phyloP scores from a whole-genome alignment of 1,140 invertebrate species.

The Cylas formicarius region DNA sequence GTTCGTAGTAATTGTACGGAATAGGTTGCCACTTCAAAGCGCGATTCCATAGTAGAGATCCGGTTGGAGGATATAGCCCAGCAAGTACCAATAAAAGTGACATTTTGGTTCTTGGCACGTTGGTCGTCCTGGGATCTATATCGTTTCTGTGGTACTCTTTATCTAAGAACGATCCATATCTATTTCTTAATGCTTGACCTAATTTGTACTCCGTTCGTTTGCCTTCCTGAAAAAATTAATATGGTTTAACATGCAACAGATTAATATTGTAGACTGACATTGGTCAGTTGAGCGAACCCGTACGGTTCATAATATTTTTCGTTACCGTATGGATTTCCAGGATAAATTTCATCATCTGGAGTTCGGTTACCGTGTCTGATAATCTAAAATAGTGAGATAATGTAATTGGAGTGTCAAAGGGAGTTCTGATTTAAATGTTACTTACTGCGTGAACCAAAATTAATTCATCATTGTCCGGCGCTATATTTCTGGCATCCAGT shows the following conservation, averaged over 20 bases:
- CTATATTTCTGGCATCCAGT: too few relatives aligned
- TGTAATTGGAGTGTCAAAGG: too few relatives aligned
- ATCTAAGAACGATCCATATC: slow-evolving; percentile 55
- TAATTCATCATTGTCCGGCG: too few relatives aligned
- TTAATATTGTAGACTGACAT: slow-evolving; percentile 45
- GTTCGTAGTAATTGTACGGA: slow-evolving; percentile 38
- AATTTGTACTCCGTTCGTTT: slow-evolving; percentile 49
- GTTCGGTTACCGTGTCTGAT: slow-evolving; percentile 72
- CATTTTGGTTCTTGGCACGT: slow-evolving; percentile 53
- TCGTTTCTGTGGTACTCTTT: slow-evolving; percentile 43
- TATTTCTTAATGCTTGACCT: slow-evolving; percentile 53
- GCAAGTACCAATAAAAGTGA: slow-evolving; percentile 49
- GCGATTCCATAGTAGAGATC: slow-evolving; percentile 41
- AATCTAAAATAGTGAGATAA: slow-evolving; percentile 50
- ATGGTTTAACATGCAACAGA: neutral
- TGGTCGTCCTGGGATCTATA: slow-evolving; percentile 41
- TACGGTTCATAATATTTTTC: slow-evolving; percentile 52
- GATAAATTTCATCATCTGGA: slow-evolving; percentile 53
- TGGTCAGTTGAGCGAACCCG: slow-evolving; percentile 63
- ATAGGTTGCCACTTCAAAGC: slow-evolving; percentile 51
- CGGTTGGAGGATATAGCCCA: slow-evolving; percentile 48
- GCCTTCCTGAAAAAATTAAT: slow-evolving; percentile 23
- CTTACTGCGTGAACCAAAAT: too few relatives aligned
- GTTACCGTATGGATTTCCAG: slow-evolving; percentile 53
- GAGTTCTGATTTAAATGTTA: too few relatives aligned